A percentile compares a stretch with the other conserved stretches of the same genome.
Evolutionary conservation across 1,140 invertebrate species (phyloP).

Genomic region (Zaprionus africanus): DNA sequence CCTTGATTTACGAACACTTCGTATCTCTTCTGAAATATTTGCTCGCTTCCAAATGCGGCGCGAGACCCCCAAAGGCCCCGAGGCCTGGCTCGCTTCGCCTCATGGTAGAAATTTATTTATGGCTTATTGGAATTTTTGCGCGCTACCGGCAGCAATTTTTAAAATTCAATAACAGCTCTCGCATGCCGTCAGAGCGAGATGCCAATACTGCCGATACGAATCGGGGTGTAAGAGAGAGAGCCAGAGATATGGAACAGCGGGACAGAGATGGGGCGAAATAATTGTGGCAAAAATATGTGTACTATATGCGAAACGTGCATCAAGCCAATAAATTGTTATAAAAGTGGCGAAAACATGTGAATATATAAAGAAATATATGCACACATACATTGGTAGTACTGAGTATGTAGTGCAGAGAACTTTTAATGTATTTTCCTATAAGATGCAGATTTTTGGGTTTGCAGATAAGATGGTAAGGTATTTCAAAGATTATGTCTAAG

Average conservation of each 20-base stretch:
- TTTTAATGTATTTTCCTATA: not conserved
- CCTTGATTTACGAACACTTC: conserved; percentile 46
- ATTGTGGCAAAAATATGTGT: conserved; percentile 55
- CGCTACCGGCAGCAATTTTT: conserved; percentile 76
- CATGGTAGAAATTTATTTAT: conserved; percentile 81
- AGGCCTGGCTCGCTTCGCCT: conserved; percentile 76
- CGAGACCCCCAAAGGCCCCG: conserved; percentile 68
- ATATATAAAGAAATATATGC: not conserved
- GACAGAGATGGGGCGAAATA: conserved; percentile 46
- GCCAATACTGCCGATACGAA: conserved; percentile 4
- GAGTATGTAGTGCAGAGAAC: not conserved
- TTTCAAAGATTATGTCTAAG: not conserved
- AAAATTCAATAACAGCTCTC: conserved; percentile 72
- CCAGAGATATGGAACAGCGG: conserved; percentile 14
- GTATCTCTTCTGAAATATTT: conserved; percentile 56
- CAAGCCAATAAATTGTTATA: conserved; percentile 46
- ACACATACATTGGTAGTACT: not conserved
- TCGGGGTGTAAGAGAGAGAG: conserved; percentile 5
- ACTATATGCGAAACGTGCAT: conserved; percentile 53
- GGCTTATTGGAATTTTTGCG: conserved; percentile 81
- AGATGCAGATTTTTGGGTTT: not conserved
- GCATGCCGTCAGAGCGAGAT: conserved; percentile 43
- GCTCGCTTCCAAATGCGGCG: conserved; percentile 62
- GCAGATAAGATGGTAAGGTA: no score
- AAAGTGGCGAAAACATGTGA: not conserved